Base-by-base conservation (phyloP, 2,113 vertebrate species). In the Hippocampus comes region DNA sequence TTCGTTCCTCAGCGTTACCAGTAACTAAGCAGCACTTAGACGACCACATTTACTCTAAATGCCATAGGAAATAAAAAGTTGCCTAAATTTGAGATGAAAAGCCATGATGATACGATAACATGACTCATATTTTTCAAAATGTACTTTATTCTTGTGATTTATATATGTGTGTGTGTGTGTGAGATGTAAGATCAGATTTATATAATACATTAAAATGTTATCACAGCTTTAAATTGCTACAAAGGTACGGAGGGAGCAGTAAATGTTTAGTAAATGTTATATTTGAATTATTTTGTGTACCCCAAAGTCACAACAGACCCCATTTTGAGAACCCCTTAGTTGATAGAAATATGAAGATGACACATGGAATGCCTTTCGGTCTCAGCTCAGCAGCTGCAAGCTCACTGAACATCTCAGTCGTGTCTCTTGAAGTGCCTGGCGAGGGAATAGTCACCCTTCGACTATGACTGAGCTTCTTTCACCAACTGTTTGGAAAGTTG, bases 371-470 rank as follows among this genome's bases (percentile, higher is more conserved):
- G 57, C 14, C 57, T 60, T 60, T 60, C 7, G 30, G 27, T 30
- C 23, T 60, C 25, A 60, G 18, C 57, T 30, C 25, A 60, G 38
- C 10, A 42, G 34, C 61, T 41, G 61, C 61, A n/a, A 64, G 27
- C 23, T 25, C 12, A 38, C 30, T 63, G 27, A 34, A 20, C 59
- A 23, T 21, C 38, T 41, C 30, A 59, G 18, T 63, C 1, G 38
- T 12, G 61, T 7, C 4, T 64, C 20, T 61, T 48, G 55, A 90
- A 90, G 89, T 91, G 90, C 90, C 89, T 91, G 59, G 68, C 46
- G 14, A 78, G 34, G 73, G 63, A 75, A 78, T 73, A 78, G 70
- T 74, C 70, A 77, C 0, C 27, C 56, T 82, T 72, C 70, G 82
- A 83, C 74, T 78, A 68, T 51, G 67, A 82, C 72, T 70, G 63